Percentiles rank a stretch among this genome's conserved stretches.
phyloP scores from a whole-genome alignment of 2,888 invertebrate genomes.

The Agrenia bidenticulata region DNA sequence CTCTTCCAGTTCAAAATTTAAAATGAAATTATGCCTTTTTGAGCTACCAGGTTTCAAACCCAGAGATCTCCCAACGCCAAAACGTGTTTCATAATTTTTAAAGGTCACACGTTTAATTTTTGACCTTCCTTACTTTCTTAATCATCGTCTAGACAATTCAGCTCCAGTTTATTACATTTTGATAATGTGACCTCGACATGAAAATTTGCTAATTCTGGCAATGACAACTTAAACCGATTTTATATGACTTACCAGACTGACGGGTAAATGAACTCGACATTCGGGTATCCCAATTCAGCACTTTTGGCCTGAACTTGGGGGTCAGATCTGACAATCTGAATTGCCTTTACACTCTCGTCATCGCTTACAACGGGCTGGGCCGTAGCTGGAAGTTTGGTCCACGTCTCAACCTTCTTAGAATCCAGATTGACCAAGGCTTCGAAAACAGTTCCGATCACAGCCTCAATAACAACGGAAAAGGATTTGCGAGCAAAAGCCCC shows the following conservation, averaged over 20 bases:
- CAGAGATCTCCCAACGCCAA: no score
- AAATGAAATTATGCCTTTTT: no score
- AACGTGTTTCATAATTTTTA: no score
- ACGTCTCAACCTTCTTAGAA: constrained; percentile 3
- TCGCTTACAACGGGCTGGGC: constrained; percentile 2
- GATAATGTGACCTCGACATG: no score
- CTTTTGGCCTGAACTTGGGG: neutral
- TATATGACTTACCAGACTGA: constrained; percentile 11
- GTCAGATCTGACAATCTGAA: constrained; percentile 10
- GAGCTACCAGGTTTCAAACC: no score
- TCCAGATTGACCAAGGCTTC: constrained; percentile 24
- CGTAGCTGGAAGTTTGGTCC: neutral
- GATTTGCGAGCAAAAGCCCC: constrained; percentile 11
- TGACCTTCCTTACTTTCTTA: no score
- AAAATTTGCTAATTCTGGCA: no score
- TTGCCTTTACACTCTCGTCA: neutral
- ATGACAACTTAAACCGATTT: no score
- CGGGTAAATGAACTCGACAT: neutral
- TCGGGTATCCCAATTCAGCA: neutral
- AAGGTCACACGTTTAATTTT: no score
- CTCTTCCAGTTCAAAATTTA: no score
- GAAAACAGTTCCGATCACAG: neutral
- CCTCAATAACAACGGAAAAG: constrained; percentile 3
- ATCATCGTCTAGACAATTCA: no score
- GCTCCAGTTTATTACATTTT: no score